Percentiles rank a stretch among this genome's conserved stretches.
phyloP scores from a whole-genome alignment of 2,888 invertebrate genomes.

The Stegophylla sp. region DNA sequence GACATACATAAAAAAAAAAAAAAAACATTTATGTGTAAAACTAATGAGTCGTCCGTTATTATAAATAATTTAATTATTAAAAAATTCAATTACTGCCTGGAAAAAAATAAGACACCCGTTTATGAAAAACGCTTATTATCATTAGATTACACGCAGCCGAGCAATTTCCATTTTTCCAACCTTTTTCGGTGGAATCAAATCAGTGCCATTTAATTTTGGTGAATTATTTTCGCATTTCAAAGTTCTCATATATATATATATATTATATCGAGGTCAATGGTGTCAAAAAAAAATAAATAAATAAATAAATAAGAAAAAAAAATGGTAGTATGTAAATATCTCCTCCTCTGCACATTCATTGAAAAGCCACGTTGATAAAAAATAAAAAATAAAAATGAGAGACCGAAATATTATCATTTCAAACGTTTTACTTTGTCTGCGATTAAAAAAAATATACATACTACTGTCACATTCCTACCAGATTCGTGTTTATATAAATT shows the following conservation, averaged over 20 bases:
- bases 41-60: background rate
- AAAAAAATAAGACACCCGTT: too few relatives aligned
- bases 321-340: background rate
- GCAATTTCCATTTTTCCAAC: background rate
- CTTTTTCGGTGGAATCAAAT: background rate
- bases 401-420: slow-evolving; percentile 13
- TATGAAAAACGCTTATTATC: too few relatives aligned
- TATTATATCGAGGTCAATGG: background rate
- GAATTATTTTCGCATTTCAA: background rate
- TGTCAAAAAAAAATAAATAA: background rate
- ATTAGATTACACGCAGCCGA: background rate
- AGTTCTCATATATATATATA: background rate
- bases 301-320: background rate
- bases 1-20: background rate
- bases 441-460: background rate
- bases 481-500: too few relatives aligned
- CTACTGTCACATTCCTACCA: too few relatives aligned
- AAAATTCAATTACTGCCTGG: too few relatives aligned
- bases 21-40: background rate
- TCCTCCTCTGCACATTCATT: background rate
- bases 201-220: background rate
- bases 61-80: too few relatives aligned
- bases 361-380: background rate
- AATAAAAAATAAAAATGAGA: background rate
- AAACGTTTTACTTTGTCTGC: slow-evolving; percentile 18